Conservation (phyloP, 37 sponge, comb jelly and placozoan species). For the Chondrilla cf. caribensis region DNA sequence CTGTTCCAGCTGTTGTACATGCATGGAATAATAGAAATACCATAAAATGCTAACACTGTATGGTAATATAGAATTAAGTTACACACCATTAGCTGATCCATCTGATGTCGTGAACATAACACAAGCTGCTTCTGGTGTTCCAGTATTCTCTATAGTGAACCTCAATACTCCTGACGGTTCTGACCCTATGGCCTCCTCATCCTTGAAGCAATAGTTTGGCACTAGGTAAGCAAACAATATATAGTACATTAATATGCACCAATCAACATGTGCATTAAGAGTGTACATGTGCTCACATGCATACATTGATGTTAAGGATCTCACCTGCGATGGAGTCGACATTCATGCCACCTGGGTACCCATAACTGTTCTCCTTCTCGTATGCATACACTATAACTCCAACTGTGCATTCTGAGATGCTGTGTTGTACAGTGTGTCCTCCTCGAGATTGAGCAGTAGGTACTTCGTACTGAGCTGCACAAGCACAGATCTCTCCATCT, state of each 20-base stretch:
- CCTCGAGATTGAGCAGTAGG: background rate
- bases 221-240: no score
- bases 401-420: background rate
- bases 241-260: background rate
- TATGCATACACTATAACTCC: background rate
- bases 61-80: no score
- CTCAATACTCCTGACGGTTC: no score
- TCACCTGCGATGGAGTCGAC: constrained; percentile 10
- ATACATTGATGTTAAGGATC: no score
- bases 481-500: background rate
- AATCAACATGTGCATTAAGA: background rate
- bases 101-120: no score
- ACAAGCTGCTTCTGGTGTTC: no score
- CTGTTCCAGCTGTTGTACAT: background rate
- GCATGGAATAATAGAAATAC: no score
- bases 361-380: background rate
- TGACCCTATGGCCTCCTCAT: no score
- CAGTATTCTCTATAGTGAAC: no score
- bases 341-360: background rate
- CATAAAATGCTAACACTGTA: background rate
- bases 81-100: no score
- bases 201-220: no score
- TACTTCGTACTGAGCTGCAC: background rate
- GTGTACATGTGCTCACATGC: no score
- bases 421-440: background rate